A percentile compares a stretch with the other conserved stretches of the same genome.
These are phyloP conservation scores for Dicranocentrus wangi DNA, from an alignment of 2,888 invertebrate species.

Conservation along the genomic window DNA sequence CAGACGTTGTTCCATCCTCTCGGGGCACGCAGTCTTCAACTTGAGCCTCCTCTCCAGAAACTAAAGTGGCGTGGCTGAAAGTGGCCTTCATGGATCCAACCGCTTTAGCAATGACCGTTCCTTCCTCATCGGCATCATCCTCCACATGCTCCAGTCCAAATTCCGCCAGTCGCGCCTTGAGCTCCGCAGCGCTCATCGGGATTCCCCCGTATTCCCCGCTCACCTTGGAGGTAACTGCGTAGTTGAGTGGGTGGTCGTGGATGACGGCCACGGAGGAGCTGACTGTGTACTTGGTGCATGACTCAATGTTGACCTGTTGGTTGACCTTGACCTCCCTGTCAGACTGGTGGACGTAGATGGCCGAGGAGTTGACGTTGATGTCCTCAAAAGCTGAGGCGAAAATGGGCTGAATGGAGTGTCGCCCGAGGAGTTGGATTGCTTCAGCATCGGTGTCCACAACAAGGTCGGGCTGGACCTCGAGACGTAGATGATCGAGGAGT, in stretches of 20 bases:
- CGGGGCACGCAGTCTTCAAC: background rate
- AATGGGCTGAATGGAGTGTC: background rate
- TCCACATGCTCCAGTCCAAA: background rate
- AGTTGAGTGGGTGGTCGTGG: background rate
- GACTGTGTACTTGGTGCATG: background rate
- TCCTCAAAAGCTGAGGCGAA: background rate
- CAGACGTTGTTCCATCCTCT: no score
- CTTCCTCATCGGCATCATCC: background rate
- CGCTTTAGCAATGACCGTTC: background rate
- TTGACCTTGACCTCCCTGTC: background rate
- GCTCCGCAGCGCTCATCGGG: background rate
- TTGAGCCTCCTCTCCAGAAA: background rate
- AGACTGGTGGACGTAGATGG: background rate
- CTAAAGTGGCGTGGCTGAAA: background rate
- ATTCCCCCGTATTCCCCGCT: background rate
- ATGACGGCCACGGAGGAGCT: background rate
- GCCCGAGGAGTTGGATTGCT: background rate
- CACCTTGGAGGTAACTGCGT: background rate
- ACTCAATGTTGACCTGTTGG: background rate
- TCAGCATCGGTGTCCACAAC: background rate
- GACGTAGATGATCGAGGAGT: background rate
- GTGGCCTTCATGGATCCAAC: background rate
- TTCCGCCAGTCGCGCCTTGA: background rate
- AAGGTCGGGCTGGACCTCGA: background rate
- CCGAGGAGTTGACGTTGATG: background rate